These are phyloP conservation scores for Pipistrellus pygmaeus DNA, from an alignment of 2,797 vertebrate genomes.

Conservation along the genomic window DNA sequence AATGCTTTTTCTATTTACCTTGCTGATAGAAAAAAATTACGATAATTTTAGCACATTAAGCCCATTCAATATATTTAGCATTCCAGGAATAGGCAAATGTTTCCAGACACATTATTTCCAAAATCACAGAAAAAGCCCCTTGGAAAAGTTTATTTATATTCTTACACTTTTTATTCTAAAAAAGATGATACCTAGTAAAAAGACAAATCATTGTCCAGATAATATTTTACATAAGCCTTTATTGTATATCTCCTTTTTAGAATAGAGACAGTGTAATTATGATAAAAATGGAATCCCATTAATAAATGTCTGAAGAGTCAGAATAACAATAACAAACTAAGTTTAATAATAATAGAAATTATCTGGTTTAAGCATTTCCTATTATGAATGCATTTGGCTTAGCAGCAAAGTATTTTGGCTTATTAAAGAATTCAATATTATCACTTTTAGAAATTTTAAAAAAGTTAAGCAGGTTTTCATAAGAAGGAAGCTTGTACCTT, in stretches of 20 bases:
- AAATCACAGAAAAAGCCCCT: neutral
- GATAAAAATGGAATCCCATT: neutral
- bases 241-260: neutral
- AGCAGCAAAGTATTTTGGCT: neutral
- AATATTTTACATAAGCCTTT: neutral
- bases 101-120: slow-evolving; percentile 16
- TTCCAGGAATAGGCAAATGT: slow-evolving; percentile 23
- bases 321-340: neutral
- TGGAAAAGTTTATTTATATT: slow-evolving; percentile 40
- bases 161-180: neutral
- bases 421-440: slow-evolving; percentile 1
- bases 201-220: neutral
- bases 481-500: neutral
- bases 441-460: neutral
- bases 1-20: neutral
- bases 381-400: slow-evolving; percentile 2
- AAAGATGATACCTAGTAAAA: slow-evolving; percentile 1
- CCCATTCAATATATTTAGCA: neutral
- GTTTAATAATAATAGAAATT: slow-evolving; percentile 41
- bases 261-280: slow-evolving; percentile 20
- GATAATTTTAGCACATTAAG: neutral
- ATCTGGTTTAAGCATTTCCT: slow-evolving; percentile 5
- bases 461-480: neutral
- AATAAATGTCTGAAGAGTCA: slow-evolving; percentile 32
- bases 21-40: slow-evolving; percentile 54